Base-by-base conservation (phyloP, 2,797 vertebrate genomes). In the Acanthornis magna region DNA sequence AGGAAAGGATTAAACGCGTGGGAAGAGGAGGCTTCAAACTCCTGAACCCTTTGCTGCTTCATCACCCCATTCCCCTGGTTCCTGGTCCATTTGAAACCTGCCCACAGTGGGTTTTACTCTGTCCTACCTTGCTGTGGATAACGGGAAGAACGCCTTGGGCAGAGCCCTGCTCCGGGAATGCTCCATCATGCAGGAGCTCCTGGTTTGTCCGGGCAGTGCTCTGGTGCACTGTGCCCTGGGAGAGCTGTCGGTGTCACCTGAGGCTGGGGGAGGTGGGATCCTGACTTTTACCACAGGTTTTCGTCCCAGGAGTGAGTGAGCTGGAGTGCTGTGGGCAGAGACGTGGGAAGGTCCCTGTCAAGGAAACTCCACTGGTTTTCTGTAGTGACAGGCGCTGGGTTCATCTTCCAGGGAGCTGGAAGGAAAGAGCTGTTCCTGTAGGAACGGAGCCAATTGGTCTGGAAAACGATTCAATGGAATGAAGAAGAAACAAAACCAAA, bases 11-110 rank as follows among this genome's bases (percentile, higher is more conserved):
- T 27, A 9, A 34, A 4, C 20, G 34, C 6, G 34, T 13, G 4
- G 55, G 36, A n/a, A 70, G 36, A 32, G 57, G 34, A 13, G 34
- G 53, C 57, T 50, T 19, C 68, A 4, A 0, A 11, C 54, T 34
- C 34, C 2, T 1, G 6, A 48, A 0, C 23, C 60, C 25, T 53
- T 30, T 0, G 8, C 42, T 40, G 25, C 34, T 32, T 7, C 47
- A 1, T 38, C 53, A 0, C 5, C 22, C 14, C 47, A 0, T 1
- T 18, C 25, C 38, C 58, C 38, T 16, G 9, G 11, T 55, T 17
- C 47, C 36, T 16, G 45, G 1, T 23, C 30, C 8, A 0, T n/a
- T 21, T 8, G 32, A 38, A 43, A 2, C 9, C 43, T 18, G 1
- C 25, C 2, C 17, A 0, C 20, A 2, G 65, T 4, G 6, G 1